Percentiles rank a stretch among this genome's conserved stretches.
phyloP scores from a whole-genome alignment of 1,140 invertebrate species.

The Elymnias hypermnestra region DNA sequence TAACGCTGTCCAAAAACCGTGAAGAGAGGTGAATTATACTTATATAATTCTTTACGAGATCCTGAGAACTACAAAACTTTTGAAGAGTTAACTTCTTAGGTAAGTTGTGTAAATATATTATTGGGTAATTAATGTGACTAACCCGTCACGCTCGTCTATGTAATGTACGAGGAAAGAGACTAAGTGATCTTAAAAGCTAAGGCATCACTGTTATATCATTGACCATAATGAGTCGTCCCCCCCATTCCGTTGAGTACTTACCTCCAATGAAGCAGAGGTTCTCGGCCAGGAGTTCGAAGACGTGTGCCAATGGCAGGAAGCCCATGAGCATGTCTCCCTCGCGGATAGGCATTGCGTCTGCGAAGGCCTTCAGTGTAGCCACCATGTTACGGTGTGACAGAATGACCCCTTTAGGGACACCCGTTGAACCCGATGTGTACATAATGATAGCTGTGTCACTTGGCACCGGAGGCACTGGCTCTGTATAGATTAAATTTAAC shows the following conservation, averaged over 20 bases:
- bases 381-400: slow-evolving; percentile 95
- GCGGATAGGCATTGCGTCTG: slow-evolving; percentile 84
- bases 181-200: too few relatives aligned
- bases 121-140: too few relatives aligned
- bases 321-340: slow-evolving; percentile 92
- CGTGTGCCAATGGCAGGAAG: slow-evolving; percentile 97
- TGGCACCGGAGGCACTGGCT: slow-evolving; percentile 77
- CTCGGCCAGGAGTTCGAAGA: slow-evolving; percentile 94
- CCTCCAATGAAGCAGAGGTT: slow-evolving; percentile 82
- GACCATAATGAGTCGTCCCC: background rate
- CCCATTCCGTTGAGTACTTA: slow-evolving; percentile 7
- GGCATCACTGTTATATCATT: too few relatives aligned
- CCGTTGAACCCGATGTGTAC: slow-evolving; percentile 97
- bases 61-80: too few relatives aligned
- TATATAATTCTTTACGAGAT: too few relatives aligned
- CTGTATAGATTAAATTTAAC: slow-evolving; percentile 35
- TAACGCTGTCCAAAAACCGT: too few relatives aligned
- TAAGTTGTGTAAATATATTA: too few relatives aligned
- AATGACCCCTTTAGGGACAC: slow-evolving; percentile 91
- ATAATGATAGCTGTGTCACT: slow-evolving; percentile 94
- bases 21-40: too few relatives aligned
- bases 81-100: too few relatives aligned
- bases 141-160: too few relatives aligned
- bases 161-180: too few relatives aligned
- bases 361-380: slow-evolving; percentile 91